Base-by-base conservation (phyloP, 2,888 invertebrate species). In the Ichneumoninae sp. region DNA sequence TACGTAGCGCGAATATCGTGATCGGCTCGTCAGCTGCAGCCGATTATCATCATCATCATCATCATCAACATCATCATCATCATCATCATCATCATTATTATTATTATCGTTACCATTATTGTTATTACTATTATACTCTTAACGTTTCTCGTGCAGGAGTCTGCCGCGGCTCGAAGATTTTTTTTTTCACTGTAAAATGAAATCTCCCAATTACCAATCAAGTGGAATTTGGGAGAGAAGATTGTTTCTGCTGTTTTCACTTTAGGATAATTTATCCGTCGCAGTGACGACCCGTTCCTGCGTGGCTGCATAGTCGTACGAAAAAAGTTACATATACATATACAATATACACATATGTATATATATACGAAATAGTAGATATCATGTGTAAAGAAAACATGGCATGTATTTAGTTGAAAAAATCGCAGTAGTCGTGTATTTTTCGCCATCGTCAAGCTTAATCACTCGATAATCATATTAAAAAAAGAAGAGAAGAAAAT, bases 361-460 rank as follows among this genome's bases (percentile, higher is more conserved):
- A n/a, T 57, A 33, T 33, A 54, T 52, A 50, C 22, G 63, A 63
- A 63, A 66, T 65, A 75, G 30, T 65, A 65, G 30, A 65, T 65
- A 75, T 36, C 57, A 57, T 71, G 22, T 71, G 63, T 47, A 47
- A 75, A 69, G 69, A 74, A 75, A 70, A 78, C 70, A 78, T 85
- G 74, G 78, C 81, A 50, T 79, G 82, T 82, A 68, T 85, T 81
- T 78, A 75, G 65, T 81, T 57, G 66, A 85, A 78, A 65, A 83
- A 71, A 50, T 83, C 52, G 52, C 60, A 69, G 69, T 78, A 70
- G 60, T 81, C 63, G 66, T 84, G 73, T 84, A 84, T 84, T 81
- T 84, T 80, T 73, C 81, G 36, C 71, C 69, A 68, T 80, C 77
- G 60, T 70, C 47, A 77, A 77, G 74, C 77, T 84, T 77, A 47